phyloP scores from a whole-genome alignment of 2,888 invertebrate species.

The Colletes collaris region DNA sequence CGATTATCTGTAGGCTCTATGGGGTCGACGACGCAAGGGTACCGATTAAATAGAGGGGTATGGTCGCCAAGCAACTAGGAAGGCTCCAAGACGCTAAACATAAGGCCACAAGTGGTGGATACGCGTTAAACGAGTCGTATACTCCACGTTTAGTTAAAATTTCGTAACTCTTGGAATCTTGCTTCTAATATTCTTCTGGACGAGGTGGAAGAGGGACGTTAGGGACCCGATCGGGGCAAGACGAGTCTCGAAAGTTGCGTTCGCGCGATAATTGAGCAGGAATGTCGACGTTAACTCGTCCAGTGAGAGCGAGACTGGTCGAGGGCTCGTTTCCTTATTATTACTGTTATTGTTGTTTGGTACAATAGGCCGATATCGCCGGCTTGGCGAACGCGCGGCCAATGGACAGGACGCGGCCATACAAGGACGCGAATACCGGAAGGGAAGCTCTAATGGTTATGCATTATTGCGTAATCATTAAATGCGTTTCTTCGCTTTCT shows the following conservation, averaged over 20 bases:
- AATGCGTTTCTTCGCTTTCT: conserved; percentile 51
- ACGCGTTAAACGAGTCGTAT: no score
- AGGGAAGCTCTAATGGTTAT: conserved; percentile 14
- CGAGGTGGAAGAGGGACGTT: no score
- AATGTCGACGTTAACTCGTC: conserved; percentile 2
- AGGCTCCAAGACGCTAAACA: no score
- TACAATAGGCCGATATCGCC: neutral
- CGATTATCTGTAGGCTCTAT: no score
- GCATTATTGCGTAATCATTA: conserved; percentile 36
- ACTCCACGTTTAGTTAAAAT: no score
- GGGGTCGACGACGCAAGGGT: no score
- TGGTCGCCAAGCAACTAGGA: no score
- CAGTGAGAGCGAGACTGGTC: neutral
- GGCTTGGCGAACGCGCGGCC: conserved; percentile 5
- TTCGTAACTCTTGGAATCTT: no score
- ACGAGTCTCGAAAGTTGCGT: neutral
- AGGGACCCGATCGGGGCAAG: neutral
- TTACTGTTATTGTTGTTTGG: conserved; percentile 4
- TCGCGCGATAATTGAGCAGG: neutral
- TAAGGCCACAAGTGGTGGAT: no score
- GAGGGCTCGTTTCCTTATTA: neutral
- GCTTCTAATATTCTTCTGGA: no score
- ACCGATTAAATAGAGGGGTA: no score
- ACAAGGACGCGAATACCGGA: conserved; percentile 36
- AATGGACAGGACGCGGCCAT: neutral